Evolutionary conservation across 1,140 invertebrate genomes (phyloP).

Genomic region (Cotesia typhae): DNA sequence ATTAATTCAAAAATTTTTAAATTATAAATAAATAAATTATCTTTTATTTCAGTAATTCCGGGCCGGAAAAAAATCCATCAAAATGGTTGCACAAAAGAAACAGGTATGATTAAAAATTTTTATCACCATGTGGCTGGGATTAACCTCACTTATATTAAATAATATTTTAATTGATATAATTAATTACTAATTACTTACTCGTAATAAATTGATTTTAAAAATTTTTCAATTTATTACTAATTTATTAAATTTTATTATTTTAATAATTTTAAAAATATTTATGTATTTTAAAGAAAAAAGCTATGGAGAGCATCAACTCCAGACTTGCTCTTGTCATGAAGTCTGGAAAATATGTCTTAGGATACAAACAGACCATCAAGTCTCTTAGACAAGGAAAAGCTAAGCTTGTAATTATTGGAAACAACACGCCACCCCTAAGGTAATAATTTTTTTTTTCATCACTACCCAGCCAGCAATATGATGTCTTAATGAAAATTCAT

Average conservation of each 20-base stretch:
- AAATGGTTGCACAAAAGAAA: constrained; percentile 80
- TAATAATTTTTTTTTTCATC: constrained; percentile 52
- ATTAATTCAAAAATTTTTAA: too few species aligned
- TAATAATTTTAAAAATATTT: not conserved
- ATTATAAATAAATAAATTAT: too few species aligned
- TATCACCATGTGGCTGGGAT: constrained; percentile 44
- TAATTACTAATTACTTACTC: not conserved
- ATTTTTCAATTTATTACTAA: too few species aligned
- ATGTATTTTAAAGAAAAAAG: constrained; percentile 85
- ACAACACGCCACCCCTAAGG: constrained; percentile 97
- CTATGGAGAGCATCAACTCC: constrained; percentile 98
- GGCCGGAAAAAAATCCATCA: constrained; percentile 44
- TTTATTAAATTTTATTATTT: not conserved
- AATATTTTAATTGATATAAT: constrained; percentile 13
- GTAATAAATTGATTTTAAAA: too few species aligned
- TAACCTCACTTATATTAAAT: not conserved
- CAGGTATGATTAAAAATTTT: constrained; percentile 63
- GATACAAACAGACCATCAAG: constrained; percentile 98
- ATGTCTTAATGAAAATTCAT: too few species aligned
- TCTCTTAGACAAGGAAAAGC: constrained; percentile 97
- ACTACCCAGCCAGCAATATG: too few species aligned
- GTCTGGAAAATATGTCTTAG: constrained; percentile 97
- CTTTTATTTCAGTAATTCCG: too few species aligned
- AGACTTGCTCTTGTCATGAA: constrained; percentile 98
- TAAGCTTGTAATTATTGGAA: constrained; percentile 98